phyloP scores from a whole-genome alignment of 1,140 invertebrate genomes.

The Parapsyche elsis region DNA sequence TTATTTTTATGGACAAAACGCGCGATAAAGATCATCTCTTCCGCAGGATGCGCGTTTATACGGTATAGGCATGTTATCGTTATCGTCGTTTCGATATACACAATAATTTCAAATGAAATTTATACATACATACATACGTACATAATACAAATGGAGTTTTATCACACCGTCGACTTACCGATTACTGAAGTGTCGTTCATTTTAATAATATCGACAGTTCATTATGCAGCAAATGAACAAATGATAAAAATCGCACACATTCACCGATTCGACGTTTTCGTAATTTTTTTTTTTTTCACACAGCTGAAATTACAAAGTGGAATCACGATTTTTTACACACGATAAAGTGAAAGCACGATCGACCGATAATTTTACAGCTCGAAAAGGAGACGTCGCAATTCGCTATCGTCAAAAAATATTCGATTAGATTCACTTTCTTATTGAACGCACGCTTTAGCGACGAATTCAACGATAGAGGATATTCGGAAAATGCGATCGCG shows the following conservation, averaged over 20 bases:
- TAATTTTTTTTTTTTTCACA: too few species aligned
- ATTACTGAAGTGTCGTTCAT: slow-evolving; percentile 31
- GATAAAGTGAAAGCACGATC: slow-evolving; percentile 13
- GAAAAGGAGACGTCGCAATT: neutral
- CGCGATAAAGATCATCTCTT: neutral
- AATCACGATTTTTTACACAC: slow-evolving; percentile 6
- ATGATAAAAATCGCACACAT: too few species aligned
- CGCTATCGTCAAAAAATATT: slow-evolving; percentile 11
- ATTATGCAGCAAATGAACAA: too few species aligned
- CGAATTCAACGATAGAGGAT: too few species aligned
- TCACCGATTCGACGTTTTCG: too few species aligned
- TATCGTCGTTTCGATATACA: neutral
- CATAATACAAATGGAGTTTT: too few species aligned
- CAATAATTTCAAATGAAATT: neutral
- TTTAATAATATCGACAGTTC: neutral
- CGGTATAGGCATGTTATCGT: neutral
- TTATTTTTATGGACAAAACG: too few species aligned
- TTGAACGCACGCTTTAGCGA: neutral
- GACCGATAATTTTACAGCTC: neutral
- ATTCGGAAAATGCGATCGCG: too few species aligned
- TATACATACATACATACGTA: too few species aligned
- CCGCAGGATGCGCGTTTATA: neutral
- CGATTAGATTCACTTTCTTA: slow-evolving; percentile 33
- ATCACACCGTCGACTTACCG: neutral
- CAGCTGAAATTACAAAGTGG: neutral